phyloP scores from a whole-genome alignment of 2,888 invertebrate genomes.

The Lasioglossum vierecki region DNA sequence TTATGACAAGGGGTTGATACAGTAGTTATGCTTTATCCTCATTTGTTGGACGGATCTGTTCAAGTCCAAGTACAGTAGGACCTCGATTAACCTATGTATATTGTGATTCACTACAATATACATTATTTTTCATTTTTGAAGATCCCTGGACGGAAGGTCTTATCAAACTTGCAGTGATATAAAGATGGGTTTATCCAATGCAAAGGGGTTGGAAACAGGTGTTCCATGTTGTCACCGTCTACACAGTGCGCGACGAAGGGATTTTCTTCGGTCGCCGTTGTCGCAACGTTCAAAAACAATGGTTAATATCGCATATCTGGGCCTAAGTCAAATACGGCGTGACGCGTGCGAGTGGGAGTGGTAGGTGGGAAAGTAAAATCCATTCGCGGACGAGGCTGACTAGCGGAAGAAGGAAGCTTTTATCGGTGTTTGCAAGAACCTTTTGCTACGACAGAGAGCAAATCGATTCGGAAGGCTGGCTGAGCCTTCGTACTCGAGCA shows the following conservation, averaged over 20 bases:
- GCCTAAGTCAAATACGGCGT: not conserved
- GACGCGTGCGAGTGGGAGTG: not conserved
- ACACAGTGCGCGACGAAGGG: not conserved
- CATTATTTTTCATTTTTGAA: too few relatives aligned
- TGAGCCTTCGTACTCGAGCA: conserved; percentile 52
- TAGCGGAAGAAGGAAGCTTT: conserved; percentile 48
- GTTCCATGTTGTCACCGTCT: not conserved
- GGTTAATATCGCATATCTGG: not conserved
- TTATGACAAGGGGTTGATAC: not conserved
- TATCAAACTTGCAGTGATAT: too few relatives aligned
- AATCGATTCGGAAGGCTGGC: conserved; percentile 64
- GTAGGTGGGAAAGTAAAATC: not conserved
- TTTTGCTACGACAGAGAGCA: conserved; percentile 55
- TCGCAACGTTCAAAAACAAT: not conserved
- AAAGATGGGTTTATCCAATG: too few relatives aligned
- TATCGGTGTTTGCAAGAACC: conserved; percentile 50
- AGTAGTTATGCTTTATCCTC: not conserved
- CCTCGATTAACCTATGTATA: too few relatives aligned
- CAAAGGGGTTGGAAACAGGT: not conserved
- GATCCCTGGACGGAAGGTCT: too few relatives aligned
- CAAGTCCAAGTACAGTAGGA: too few relatives aligned
- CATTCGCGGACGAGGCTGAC: conserved; percentile 18
- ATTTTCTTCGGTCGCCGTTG: not conserved
- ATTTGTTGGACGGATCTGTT: too few relatives aligned
- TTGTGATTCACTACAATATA: too few relatives aligned